These are phyloP conservation scores for Meandrina meandrites DNA, from an alignment of 92 coral and sea anemone species.

Conservation along the genomic window DNA sequence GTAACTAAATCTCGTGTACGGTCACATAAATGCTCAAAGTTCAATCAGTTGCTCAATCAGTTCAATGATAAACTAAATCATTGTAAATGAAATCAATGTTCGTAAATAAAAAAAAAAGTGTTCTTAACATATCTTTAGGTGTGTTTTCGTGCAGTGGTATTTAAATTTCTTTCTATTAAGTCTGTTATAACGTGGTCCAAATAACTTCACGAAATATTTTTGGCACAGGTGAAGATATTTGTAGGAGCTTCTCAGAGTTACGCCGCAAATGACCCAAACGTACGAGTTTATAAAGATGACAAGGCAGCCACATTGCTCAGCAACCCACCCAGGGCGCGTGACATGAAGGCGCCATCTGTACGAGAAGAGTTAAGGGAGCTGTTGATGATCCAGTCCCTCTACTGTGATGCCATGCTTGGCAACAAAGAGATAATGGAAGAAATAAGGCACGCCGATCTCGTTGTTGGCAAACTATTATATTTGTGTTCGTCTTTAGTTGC, in stretches of 20 bases:
- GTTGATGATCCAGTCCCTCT: not conserved
- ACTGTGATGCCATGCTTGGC: not conserved
- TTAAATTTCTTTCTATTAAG: no score
- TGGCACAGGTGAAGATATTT: not conserved
- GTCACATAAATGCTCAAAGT: no score
- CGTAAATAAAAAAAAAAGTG: no score
- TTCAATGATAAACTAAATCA: no score
- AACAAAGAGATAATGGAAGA: not conserved
- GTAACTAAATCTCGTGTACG: no score
- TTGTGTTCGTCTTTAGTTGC: conserved; percentile 37
- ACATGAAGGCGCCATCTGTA: not conserved
- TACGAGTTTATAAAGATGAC: not conserved
- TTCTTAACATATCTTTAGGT: no score
- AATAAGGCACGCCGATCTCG: conserved; percentile 10
- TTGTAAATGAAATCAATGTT: no score
- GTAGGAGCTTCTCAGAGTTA: not conserved
- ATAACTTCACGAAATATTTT: no score
- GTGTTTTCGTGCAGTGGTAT: no score
- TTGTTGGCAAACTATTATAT: conserved; percentile 34
- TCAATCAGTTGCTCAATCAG: no score
- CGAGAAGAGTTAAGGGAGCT: not conserved
- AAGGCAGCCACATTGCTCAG: not conserved
- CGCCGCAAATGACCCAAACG: not conserved
- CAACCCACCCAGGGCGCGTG: not conserved
- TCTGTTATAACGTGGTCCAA: no score